Percentiles rank a stretch among this genome's conserved stretches.
Evolutionary conservation across 2,797 vertebrate genomes (phyloP).

Genomic region (Clarias pachynema): DNA sequence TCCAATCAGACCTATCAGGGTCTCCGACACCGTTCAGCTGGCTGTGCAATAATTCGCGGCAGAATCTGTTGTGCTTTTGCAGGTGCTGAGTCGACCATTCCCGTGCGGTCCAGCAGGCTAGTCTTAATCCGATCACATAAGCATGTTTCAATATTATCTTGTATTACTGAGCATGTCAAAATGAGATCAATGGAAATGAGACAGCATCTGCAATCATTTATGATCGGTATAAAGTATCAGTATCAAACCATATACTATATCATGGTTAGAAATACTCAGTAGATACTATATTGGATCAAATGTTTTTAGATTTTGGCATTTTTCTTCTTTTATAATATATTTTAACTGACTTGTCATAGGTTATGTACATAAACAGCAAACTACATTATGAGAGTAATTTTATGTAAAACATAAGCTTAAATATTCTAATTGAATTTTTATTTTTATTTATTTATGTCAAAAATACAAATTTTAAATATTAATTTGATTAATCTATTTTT

Average conservation of each 20-base stretch:
- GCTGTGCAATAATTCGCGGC: not conserved
- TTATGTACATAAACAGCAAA: not conserved
- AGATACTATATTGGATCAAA: not conserved
- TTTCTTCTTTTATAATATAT: not conserved
- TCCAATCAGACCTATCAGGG: not conserved
- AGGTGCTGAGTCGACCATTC: slow-evolving; percentile 4
- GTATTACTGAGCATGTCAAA: not conserved
- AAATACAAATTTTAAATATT: not conserved
- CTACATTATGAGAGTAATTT: not conserved
- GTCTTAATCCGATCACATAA: not conserved
- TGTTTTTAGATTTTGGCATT: not conserved
- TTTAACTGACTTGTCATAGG: not conserved
- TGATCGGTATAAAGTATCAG: not conserved
- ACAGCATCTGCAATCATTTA: not conserved
- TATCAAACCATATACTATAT: not conserved
- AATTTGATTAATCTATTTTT: not conserved
- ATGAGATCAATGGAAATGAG: not conserved
- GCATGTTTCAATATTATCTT: not conserved
- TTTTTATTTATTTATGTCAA: not conserved
- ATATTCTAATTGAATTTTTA: too few species aligned
- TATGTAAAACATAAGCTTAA: not conserved
- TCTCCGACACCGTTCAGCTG: not conserved
- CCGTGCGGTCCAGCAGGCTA: not conserved
- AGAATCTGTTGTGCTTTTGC: not conserved
- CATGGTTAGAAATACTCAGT: not conserved